Evolutionary conservation across 1,140 invertebrate genomes (phyloP).

Genomic region (Hycleus phaleratus): DNA sequence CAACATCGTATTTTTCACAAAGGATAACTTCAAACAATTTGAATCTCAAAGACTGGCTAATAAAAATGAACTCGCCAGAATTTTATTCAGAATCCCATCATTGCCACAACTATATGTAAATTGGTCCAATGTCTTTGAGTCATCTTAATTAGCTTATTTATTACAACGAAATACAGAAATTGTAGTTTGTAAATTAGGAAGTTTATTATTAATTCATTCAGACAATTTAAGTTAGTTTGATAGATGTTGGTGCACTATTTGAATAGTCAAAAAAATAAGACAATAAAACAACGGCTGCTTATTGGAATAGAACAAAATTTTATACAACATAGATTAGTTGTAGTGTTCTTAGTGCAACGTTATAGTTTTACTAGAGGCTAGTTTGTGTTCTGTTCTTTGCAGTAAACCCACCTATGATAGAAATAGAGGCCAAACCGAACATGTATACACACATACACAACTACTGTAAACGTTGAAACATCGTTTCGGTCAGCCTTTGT

Average conservation of each 20-base stretch:
- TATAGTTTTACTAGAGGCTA: not conserved
- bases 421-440: not conserved
- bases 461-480: constrained; percentile 3
- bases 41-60: constrained; percentile 13
- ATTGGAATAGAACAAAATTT: no score
- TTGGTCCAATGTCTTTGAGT: not conserved
- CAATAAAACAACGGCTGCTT: no score
- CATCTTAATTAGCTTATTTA: no score
- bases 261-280: no score
- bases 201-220: no score
- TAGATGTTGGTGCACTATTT: no score
- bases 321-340: not conserved
- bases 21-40: constrained; percentile 11
- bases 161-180: no score
- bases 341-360: constrained; percentile 3
- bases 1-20: constrained; percentile 8
- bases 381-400: not conserved
- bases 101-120: constrained; percentile 1
- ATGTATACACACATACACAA: not conserved
- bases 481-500: constrained; percentile 6
- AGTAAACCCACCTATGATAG: constrained; percentile 1
- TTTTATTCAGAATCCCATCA: not conserved
- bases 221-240: no score
- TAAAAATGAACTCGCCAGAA: constrained; percentile 8
- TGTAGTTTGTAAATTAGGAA: no score